Conservation (phyloP, 2,888 invertebrate species). For the Syritta pipiens region DNA sequence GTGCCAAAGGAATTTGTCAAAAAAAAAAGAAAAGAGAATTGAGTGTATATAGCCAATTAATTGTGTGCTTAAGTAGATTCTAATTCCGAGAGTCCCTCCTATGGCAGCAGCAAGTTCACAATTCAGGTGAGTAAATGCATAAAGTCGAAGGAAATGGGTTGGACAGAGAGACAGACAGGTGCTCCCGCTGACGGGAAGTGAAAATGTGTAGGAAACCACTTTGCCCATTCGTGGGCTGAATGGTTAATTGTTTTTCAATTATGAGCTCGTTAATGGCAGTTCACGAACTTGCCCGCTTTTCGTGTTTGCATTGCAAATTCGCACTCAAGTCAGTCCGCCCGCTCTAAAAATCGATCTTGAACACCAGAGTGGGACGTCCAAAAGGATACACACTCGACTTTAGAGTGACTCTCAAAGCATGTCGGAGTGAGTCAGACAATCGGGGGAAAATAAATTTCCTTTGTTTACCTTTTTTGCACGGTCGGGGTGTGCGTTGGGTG, state of each 20-base stretch:
- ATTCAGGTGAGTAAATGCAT: conserved; percentile 64
- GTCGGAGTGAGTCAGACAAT: not conserved
- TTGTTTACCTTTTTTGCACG: conserved; percentile 44
- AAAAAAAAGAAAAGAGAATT: conserved; percentile 15
- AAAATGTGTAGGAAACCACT: conserved; percentile 2
- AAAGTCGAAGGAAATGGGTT: conserved; percentile 34
- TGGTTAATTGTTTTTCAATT: conserved; percentile 6
- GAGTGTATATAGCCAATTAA: conserved; percentile 2
- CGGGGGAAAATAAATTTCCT: conserved; percentile 9
- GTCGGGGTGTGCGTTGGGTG: not conserved
- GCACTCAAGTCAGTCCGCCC: not conserved
- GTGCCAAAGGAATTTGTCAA: conserved; percentile 12
- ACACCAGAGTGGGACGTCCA: not conserved
- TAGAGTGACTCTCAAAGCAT: not conserved
- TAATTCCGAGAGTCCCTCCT: conserved; percentile 33
- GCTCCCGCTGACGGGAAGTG: too few relatives aligned
- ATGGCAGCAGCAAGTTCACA: conserved; percentile 65
- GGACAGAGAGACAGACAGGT: conserved; percentile 22
- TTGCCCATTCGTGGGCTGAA: not conserved
- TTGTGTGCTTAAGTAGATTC: conserved; percentile 19
- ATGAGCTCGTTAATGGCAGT: not conserved
- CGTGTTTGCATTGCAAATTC: not conserved
- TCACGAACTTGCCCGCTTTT: not conserved
- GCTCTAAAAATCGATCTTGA: conserved; percentile 22
- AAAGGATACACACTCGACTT: not conserved